phyloP scores from a whole-genome alignment of 2,113 vertebrate genomes.

The Cyphomyrus plagiostoma region DNA sequence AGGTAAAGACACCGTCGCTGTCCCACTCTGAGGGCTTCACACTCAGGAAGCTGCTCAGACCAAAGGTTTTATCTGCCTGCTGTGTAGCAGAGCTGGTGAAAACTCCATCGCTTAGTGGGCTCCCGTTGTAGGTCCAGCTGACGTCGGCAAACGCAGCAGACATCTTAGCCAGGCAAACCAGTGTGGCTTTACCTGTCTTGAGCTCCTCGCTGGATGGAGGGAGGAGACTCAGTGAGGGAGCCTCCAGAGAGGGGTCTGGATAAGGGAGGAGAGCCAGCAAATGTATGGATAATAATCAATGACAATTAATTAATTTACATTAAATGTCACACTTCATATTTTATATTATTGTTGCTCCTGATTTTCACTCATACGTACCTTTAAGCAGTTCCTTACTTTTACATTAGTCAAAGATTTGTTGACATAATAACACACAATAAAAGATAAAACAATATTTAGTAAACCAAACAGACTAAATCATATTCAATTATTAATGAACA shows the following conservation, averaged over 20 bases:
- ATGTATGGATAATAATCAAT: neutral
- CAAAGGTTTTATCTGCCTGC: constrained; percentile 45
- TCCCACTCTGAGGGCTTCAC: constrained; percentile 45
- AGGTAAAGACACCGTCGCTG: constrained; percentile 35
- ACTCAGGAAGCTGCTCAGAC: constrained; percentile 50
- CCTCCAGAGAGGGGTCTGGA: constrained; percentile 37
- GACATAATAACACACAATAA: too few relatives aligned
- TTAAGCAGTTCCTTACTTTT: too few relatives aligned
- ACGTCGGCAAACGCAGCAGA: constrained; percentile 40
- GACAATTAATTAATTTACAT: neutral
- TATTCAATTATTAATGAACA: too few relatives aligned
- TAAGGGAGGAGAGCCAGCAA: neutral
- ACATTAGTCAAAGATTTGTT: too few relatives aligned
- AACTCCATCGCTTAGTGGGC: constrained; percentile 41
- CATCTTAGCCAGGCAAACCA: constrained; percentile 50
- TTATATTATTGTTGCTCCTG: neutral
- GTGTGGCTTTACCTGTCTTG: constrained; percentile 40
- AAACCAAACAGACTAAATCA: too few relatives aligned
- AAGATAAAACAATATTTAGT: too few relatives aligned
- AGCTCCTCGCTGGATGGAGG: constrained; percentile 51
- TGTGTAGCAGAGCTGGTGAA: constrained; percentile 44
- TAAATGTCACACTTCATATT: neutral
- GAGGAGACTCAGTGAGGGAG: constrained; percentile 50
- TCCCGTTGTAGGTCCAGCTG: constrained; percentile 42
- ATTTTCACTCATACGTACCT: neutral